Evolutionary conservation across 2,888 invertebrate species (phyloP).

Genomic region (Morpho achilles): DNA sequence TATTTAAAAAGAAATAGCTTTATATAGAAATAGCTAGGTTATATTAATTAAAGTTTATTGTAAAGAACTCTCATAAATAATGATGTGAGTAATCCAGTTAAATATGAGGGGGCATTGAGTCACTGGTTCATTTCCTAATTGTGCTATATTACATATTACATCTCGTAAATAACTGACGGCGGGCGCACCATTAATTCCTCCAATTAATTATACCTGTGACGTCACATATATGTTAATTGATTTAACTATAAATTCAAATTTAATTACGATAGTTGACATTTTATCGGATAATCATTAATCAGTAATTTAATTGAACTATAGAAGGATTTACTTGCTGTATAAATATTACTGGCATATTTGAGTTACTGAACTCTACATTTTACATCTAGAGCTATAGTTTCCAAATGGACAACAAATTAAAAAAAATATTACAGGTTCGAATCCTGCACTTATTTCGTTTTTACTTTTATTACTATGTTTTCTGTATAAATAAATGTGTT

Average conservation of each 20-base stretch:
- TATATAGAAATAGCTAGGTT: no score
- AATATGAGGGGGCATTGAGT: conserved; percentile 23
- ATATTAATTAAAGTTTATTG: no score
- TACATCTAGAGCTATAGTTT: no score
- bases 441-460: no score
- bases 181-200: conserved; percentile 19
- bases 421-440: no score
- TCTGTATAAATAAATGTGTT: no score
- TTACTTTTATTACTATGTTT: no score
- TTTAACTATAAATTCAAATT: conserved; percentile 2
- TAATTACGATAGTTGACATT: neutral
- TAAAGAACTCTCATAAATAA: conserved; percentile 7
- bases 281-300: neutral
- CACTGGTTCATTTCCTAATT: conserved; percentile 25
- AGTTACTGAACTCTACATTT: no score
- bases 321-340: neutral
- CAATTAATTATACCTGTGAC: conserved; percentile 17
- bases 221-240: conserved; percentile 12
- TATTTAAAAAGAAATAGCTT: no score
- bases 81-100: conserved; percentile 25
- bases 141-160: conserved; percentile 8
- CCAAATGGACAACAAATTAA: no score
- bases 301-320: neutral
- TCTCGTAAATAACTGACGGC: conserved; percentile 17
- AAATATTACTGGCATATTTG: no score